Evolutionary conservation across 2,888 invertebrate species (phyloP).

Genomic region (Pegoplata infirma): DNA sequence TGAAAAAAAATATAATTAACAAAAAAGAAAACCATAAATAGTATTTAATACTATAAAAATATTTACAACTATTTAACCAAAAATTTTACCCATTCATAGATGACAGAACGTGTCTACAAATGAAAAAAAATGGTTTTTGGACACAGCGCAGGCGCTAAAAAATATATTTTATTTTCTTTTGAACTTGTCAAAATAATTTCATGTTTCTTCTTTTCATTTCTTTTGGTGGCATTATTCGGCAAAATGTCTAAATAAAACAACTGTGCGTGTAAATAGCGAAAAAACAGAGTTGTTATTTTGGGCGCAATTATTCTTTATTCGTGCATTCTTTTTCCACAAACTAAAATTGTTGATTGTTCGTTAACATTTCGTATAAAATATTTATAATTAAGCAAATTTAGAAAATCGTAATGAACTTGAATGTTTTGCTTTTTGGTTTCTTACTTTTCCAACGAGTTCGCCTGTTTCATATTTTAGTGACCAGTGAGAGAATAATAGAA

Average conservation of each 20-base stretch:
- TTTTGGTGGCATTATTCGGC: not conserved
- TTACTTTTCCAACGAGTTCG: not conserved
- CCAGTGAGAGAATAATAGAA: too few species aligned
- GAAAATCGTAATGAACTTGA: conserved; percentile 49
- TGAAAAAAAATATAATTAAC: not conserved
- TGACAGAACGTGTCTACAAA: conserved; percentile 30
- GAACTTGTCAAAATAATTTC: conserved; percentile 39
- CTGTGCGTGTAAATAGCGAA: not conserved
- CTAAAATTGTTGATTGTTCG: not conserved
- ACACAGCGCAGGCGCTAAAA: conserved; percentile 38
- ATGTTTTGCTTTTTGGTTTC: conserved; percentile 6
- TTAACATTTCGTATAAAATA: not conserved
- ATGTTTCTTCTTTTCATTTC: too few species aligned
- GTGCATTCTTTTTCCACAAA: not conserved
- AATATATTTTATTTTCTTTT: conserved; percentile 13
- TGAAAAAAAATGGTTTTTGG: conserved; percentile 2
- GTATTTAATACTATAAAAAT: conserved; percentile 2
- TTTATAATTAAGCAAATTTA: not conserved
- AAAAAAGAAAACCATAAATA: not conserved
- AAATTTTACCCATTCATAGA: conserved; percentile 55
- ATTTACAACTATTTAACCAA: conserved; percentile 22
- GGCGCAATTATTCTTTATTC: conserved; percentile 24
- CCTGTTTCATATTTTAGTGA: conserved; percentile 7
- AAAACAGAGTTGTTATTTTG: conserved; percentile 42
- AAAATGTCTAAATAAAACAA: conserved; percentile 11